Evolutionary conservation across 2,888 invertebrate genomes (phyloP), one percentile per base, ranked within the genome.

Genomic region (Halocaridina rubra): DNA sequence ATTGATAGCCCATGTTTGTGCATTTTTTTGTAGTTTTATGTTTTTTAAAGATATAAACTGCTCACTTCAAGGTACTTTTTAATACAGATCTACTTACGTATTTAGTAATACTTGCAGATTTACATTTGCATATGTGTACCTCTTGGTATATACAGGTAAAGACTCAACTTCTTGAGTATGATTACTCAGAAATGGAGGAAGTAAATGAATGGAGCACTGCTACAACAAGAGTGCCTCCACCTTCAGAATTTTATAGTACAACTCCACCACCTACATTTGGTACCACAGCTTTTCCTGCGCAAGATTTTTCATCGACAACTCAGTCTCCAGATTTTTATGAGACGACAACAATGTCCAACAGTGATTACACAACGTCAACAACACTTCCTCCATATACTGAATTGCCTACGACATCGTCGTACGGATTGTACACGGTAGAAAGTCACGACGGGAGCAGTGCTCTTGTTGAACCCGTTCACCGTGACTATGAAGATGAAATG

Each of bases 91-190:
- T n/a, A n/a, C n/a, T n/a, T n/a, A n/a, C n/a, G n/a, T n/a, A n/a
- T n/a, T 69, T 69, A 69, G 32, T 69, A 29, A 69, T 19, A 30
- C 32, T 27, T 30, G n/a, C n/a, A n/a, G n/a, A n/a, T n/a, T 64
- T 53, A 16, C 53, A 53, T 53, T 53, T 13, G 16, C 53, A 53
- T 53, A 13, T 53, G 13, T 53, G 13, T 53, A 13, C 53, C 13
- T 16, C 53, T 16, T 13, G 53, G 53, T 10, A 10, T 13, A 39
- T n/a, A 74, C 85, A 86, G 86, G 78, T 86, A 53, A 72, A 67
- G 29, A 81, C 72, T 13, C 86, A 86, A 57, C 72, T 27, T 33
- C 61, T 86, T 33, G 86, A 86, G 78, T 81, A 67, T 74, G 86
- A 86, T 77, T 86, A 86, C 53, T 59, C 39, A 24, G 72, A 78